phyloP scores from a whole-genome alignment of 1,140 invertebrate species.

The Bombus turneri region DNA sequence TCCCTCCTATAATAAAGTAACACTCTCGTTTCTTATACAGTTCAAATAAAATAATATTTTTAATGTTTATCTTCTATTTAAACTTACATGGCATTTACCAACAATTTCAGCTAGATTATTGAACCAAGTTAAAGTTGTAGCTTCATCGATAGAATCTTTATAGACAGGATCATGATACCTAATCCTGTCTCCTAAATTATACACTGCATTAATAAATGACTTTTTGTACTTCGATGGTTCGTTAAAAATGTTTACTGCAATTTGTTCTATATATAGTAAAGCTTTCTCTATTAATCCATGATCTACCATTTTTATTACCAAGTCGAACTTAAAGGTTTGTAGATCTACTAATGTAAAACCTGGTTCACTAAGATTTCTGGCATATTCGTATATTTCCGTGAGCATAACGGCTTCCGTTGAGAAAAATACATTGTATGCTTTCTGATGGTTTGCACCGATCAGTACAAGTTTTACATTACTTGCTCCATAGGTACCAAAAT shows the following conservation, averaged over 20 bases:
- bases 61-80: background rate
- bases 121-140: slow-evolving; percentile 76
- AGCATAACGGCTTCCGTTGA: slow-evolving; percentile 94
- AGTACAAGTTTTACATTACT: slow-evolving; percentile 89
- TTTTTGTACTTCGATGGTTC: slow-evolving; percentile 84
- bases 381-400: slow-evolving; percentile 97
- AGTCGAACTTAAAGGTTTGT: slow-evolving; percentile 88
- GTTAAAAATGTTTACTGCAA: slow-evolving; percentile 86
- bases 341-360: slow-evolving; percentile 87
- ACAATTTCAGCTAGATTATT: slow-evolving; percentile 76
- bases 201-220: slow-evolving; percentile 86
- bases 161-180: slow-evolving; percentile 91
- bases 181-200: slow-evolving; percentile 87
- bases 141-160: slow-evolving; percentile 80
- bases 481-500: slow-evolving; percentile 86
- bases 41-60: background rate
- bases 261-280: slow-evolving; percentile 91
- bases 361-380: slow-evolving; percentile 90
- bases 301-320: slow-evolving; percentile 90
- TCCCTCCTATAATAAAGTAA: slow-evolving; percentile 61
- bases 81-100: slow-evolving; percentile 71
- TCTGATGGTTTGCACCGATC: slow-evolving; percentile 88
- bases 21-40: no score
- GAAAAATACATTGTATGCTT: slow-evolving; percentile 87
- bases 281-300: slow-evolving; percentile 90